Base-by-base conservation (phyloP, 2,113 vertebrate species). In the Eupsittula cactorum region DNA sequence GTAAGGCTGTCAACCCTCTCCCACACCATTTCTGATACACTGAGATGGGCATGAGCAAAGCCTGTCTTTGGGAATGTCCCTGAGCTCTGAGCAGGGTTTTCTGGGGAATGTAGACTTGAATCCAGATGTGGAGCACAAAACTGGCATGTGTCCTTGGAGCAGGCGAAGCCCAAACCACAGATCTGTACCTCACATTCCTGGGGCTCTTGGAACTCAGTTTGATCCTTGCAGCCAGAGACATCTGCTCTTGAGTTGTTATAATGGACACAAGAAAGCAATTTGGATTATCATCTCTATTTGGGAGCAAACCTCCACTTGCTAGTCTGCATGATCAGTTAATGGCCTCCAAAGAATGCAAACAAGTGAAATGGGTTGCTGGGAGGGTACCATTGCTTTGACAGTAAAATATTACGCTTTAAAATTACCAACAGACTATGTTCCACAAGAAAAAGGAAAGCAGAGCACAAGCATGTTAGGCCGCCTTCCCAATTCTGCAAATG, bases 11-110 rank as follows among this genome's bases (percentile, higher is more conserved):
- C n/a, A n/a, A 1, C 11, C 27, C 37, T 35, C 39, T 57, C 21
- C 46, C 19, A 5, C 0, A 0, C 27, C 49, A 31, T 23, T 60
- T 55, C 44, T n/a, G 35, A 76, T 6, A 18, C 18, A 3, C 3
- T 16, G 57, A 52, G 62, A 59, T 18, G 47, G 64, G 18, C 16
- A 13, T 10, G 27, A 31, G 31, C n/a, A 37, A 73, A 69, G 44
- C 31, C 39, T 62, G 20, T 0, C 0, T 11, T 3, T 5, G 4
- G 55, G 29, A 76, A 49, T 39, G 67, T 7, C 59, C 7, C 53
- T 70, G 80, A 82, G 33, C 41, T 59, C 70, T 0, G 0, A 47
- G 77, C 0, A 3, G 44, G 14, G 21, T 9, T 62, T 50, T 39
- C 0, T 0, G 42, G 31, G 33, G 24, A 86, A 46, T 9, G 9